Base-by-base conservation (phyloP, 64 coral and sea anemone species). In the Pachyseris speciosa region DNA sequence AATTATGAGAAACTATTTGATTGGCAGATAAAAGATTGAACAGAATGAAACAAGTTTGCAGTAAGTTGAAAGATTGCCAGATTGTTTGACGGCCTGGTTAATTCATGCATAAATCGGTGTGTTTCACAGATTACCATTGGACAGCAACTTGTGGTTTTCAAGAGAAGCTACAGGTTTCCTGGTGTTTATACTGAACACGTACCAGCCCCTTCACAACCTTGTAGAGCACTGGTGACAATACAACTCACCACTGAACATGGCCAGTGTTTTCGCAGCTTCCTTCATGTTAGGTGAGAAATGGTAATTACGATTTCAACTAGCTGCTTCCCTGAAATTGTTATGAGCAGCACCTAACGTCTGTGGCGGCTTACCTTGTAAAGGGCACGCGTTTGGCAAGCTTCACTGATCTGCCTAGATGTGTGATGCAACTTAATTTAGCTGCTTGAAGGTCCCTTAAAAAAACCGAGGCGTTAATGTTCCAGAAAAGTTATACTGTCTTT, bases 261-360 rank as follows among this genome's bases (percentile, higher is more conserved):
- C 17, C 89, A 91, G 48, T 91, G 89, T 47, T 91, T 91, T 40
- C 45, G 73, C 16, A 80, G 51, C 61, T 91, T 34, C 15, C 67
- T 84, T 29, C 89, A 91, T 41, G 6, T 51, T 30, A 91, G 89
- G 89, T 91, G 52, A 84, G 32, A 38, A 47, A 12, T 28, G 9
- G 10, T 76, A n/a, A n/a, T n/a, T n/a, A n/a, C n/a, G n/a, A n/a
- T n/a, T n/a, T n/a, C n/a, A n/a, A n/a, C n/a, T n/a, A n/a, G n/a
- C n/a, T n/a, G n/a, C n/a, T n/a, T n/a, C n/a, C n/a, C 11, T 37
- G 34, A 67, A 67, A 7, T 67, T 47, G 44, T 63, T 26, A 24
- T 24, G 9, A 63, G n/a, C 9, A 7, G 59, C 9, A 63, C 24
- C 27, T 7, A 63, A 3, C 2, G 22, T 7, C 27, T 63, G 22